Evolutionary conservation across 1,140 invertebrate species (phyloP).

Genomic region (Pentalonia nigronervosa): DNA sequence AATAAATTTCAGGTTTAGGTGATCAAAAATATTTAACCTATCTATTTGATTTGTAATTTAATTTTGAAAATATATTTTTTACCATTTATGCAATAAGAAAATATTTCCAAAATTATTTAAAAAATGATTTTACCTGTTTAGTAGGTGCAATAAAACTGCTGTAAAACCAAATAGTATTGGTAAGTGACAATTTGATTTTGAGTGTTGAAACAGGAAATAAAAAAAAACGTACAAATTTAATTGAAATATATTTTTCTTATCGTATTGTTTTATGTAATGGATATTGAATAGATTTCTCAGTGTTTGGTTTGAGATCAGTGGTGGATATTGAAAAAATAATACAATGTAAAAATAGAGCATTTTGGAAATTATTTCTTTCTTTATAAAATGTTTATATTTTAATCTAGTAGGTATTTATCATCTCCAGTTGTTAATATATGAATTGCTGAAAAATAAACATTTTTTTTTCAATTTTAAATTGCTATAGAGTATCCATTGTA

Average conservation of each 20-base stretch:
- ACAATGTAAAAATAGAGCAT: not conserved
- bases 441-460: not conserved
- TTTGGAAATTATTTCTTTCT: not conserved
- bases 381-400: not conserved
- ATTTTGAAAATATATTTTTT: not conserved
- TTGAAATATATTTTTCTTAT: not conserved
- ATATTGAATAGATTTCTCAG: not conserved
- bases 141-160: not conserved
- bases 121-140: not conserved
- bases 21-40: not conserved
- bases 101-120: not conserved
- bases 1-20: not conserved
- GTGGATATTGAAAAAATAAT: not conserved
- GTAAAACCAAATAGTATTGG: not conserved
- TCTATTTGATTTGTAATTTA: too few species aligned
- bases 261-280: not conserved
- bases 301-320: not conserved
- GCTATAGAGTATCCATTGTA: not conserved
- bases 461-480: not conserved
- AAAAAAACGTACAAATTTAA: not conserved
- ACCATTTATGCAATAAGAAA: not conserved
- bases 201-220: not conserved
- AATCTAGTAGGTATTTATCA: not conserved
- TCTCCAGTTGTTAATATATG: not conserved
- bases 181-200: not conserved